A percentile compares a stretch with the other conserved stretches of the same genome.
These are phyloP conservation scores for Tetramorium simillimum DNA, from an alignment of 1,140 invertebrate species.

Conservation along the genomic window DNA sequence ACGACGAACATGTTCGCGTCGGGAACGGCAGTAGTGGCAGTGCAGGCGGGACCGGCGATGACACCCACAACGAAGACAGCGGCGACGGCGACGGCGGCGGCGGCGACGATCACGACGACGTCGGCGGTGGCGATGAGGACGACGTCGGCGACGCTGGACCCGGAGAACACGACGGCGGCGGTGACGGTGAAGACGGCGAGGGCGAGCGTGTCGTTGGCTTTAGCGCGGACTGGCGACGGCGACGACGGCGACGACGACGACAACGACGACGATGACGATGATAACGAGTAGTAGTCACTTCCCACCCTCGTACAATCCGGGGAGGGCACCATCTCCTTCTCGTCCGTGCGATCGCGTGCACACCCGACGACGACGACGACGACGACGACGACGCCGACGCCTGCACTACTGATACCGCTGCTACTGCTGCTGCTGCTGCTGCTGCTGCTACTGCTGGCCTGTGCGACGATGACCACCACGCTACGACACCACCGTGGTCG, in stretches of 20 bases:
- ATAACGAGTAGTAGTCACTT: slow-evolving; percentile 58
- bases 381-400: slow-evolving; percentile 65
- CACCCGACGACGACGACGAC: slow-evolving; percentile 65
- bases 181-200: background rate
- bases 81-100: background rate
- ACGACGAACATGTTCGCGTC: slow-evolving; percentile 50
- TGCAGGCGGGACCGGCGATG: slow-evolving; percentile 52
- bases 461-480: slow-evolving; percentile 58
- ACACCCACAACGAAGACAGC: background rate
- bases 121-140: background rate
- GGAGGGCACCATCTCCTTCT: slow-evolving; percentile 72
- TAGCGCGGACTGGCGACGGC: slow-evolving; percentile 19
- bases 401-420: slow-evolving; percentile 57
- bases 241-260: slow-evolving; percentile 2
- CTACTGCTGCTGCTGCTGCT: slow-evolving; percentile 26
- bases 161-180: background rate
- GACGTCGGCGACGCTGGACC: background rate
- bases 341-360: slow-evolving; percentile 71
- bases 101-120: background rate
- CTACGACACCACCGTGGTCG: slow-evolving; percentile 61
- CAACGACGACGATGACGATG: slow-evolving; percentile 5
- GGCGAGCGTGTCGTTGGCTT: slow-evolving; percentile 12
- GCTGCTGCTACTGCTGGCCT: slow-evolving; percentile 12
- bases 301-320: slow-evolving; percentile 61
- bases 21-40: slow-evolving; percentile 72